Evolutionary conservation across 2,888 invertebrate genomes (phyloP).

Genomic region (Drosophila melanosoma): DNA sequence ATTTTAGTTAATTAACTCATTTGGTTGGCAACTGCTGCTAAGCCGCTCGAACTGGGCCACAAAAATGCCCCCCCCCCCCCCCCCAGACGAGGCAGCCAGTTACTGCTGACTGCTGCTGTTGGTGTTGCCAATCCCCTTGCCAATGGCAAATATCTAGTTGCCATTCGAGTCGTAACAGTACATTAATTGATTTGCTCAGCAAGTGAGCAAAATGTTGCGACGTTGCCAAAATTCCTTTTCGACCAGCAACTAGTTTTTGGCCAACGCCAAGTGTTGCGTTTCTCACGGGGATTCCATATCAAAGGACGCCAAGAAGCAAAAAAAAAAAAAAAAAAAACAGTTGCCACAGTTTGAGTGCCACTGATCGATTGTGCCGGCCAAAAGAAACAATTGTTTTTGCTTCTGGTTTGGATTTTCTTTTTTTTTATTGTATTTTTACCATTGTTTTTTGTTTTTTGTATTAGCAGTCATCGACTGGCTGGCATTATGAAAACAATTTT

Average conservation of each 20-base stretch:
- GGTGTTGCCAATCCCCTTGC: neutral
- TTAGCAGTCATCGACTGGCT: constrained; percentile 38
- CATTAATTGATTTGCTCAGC: constrained; percentile 82
- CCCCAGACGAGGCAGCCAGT: constrained; percentile 2
- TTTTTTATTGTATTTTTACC: neutral
- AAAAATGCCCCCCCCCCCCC: constrained; percentile 5
- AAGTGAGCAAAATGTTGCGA: constrained; percentile 14
- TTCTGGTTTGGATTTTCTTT: neutral
- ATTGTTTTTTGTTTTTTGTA: neutral
- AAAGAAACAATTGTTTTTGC: constrained; percentile 17
- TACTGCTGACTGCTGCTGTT: no score
- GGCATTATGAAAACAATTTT: constrained; percentile 78
- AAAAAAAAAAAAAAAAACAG: neutral
- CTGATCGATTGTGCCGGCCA: constrained; percentile 65
- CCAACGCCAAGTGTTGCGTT: constrained; percentile 76
- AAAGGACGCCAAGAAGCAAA: constrained; percentile 50
- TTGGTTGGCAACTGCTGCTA: constrained; percentile 81
- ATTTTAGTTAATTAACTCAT: constrained; percentile 85
- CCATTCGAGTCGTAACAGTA: constrained; percentile 11
- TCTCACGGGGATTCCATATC: constrained; percentile 84
- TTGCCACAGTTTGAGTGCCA: constrained; percentile 47
- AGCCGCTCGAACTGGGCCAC: constrained; percentile 71
- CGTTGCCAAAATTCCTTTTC: constrained; percentile 49
- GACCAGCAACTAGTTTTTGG: constrained; percentile 20
- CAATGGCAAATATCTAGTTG: neutral